phyloP scores from a whole-genome alignment of 1,140 invertebrate species.

The Homalodisca vitripennis region DNA sequence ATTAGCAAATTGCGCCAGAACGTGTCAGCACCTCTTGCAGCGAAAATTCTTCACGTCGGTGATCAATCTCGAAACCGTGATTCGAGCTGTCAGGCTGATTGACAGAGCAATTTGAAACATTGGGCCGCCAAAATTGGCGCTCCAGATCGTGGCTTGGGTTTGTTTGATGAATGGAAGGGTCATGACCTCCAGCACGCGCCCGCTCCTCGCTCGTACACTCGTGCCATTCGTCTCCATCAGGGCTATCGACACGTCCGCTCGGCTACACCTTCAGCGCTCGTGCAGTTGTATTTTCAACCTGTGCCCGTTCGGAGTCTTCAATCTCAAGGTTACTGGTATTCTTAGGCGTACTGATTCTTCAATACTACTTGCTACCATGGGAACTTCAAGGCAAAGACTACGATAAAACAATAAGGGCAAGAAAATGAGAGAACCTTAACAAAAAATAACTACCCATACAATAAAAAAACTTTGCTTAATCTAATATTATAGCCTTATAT shows the following conservation, averaged over 20 bases:
- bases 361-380: too few species aligned
- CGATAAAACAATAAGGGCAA: too few species aligned
- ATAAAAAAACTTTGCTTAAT: too few species aligned
- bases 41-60: constrained; percentile 13
- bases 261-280: not conserved
- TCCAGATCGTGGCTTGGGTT: constrained; percentile 22
- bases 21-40: not conserved
- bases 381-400: too few species aligned
- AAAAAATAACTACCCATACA: too few species aligned
- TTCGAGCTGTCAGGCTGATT: constrained; percentile 16
- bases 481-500: too few species aligned
- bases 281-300: too few species aligned
- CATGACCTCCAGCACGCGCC: constrained; percentile 7
- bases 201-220: not conserved
- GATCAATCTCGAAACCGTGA: constrained; percentile 22
- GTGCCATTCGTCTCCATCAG: constrained; percentile 10
- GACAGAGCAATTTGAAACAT: constrained; percentile 26
- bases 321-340: too few species aligned
- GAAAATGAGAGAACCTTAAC: too few species aligned
- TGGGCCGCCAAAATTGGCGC: constrained; percentile 18
- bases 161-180: constrained; percentile 25
- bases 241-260: not conserved
- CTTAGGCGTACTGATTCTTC: too few species aligned
- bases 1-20: not conserved
- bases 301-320: too few species aligned